Conservation (phyloP, 2,113 vertebrate genomes). For the Sander lucioperca region DNA sequence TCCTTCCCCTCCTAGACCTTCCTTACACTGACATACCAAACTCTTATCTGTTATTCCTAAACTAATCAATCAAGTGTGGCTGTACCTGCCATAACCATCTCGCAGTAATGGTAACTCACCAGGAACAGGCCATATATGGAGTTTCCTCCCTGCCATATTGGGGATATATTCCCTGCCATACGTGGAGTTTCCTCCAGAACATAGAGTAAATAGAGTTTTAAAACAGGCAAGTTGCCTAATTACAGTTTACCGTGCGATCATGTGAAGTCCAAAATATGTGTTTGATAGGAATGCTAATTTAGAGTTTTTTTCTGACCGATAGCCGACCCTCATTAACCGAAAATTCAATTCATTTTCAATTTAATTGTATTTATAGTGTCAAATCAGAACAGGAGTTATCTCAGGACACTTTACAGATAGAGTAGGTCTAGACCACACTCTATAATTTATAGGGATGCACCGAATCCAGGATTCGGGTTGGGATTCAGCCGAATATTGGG, state of each 20-base stretch:
- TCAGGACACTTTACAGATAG: too few species aligned
- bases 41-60: slow-evolving; percentile 10
- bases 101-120: background rate
- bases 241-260: background rate
- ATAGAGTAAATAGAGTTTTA: slow-evolving; percentile 2
- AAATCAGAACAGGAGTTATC: too few species aligned
- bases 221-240: background rate
- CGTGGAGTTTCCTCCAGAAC: slow-evolving; percentile 62
- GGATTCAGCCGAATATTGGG: too few species aligned
- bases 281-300: too few species aligned
- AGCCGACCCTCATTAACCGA: too few species aligned
- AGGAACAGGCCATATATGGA: slow-evolving; percentile 69
- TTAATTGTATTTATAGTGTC: too few species aligned
- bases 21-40: slow-evolving; percentile 21
- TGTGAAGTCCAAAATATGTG: background rate
- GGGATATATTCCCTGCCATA: slow-evolving; percentile 69
- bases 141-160: slow-evolving; percentile 74
- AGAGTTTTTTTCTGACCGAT: too few species aligned
- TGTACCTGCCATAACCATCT: background rate
- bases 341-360: too few species aligned
- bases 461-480: too few species aligned
- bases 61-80: background rate
- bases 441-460: too few species aligned
- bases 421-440: too few species aligned
- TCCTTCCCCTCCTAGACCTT: slow-evolving; percentile 30